Percentiles rank a stretch among this genome's conserved stretches.
Evolutionary conservation across 2,888 invertebrate species (phyloP).

Genomic region (Rhagonycha lutea): DNA sequence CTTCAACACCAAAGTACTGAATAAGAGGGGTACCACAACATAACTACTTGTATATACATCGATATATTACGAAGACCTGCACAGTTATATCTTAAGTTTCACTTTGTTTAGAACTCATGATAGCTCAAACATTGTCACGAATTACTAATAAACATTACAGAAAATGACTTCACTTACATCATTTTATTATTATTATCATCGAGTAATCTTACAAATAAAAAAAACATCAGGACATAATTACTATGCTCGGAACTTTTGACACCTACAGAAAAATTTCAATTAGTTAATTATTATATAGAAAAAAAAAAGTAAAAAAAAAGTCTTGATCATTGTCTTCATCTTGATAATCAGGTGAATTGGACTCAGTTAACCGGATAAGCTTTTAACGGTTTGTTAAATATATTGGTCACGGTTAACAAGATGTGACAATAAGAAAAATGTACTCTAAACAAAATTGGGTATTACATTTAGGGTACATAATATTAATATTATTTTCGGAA

Average conservation of each 20-base stretch:
- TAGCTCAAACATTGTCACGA: neutral
- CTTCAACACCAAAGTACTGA: conserved; percentile 5
- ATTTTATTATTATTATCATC: neutral
- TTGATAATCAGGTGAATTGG: neutral
- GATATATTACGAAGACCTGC: neutral
- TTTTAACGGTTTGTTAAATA: neutral
- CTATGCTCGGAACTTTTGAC: neutral
- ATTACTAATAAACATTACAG: neutral
- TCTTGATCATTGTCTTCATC: neutral
- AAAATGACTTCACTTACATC: neutral
- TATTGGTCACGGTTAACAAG: neutral
- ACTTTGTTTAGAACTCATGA: neutral
- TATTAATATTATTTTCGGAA: too few species aligned
- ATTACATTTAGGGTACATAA: too few species aligned
- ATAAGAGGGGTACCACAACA: conserved; percentile 17
- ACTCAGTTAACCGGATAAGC: neutral
- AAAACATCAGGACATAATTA: neutral
- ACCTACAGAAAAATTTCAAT: too few species aligned
- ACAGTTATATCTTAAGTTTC: neutral
- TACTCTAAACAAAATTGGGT: neutral
- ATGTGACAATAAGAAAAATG: neutral
- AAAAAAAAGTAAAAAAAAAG: neutral
- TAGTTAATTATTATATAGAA: too few species aligned
- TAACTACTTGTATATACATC: neutral
- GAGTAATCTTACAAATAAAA: neutral